Base-by-base conservation (phyloP, 1,140 invertebrate species). In the Zaprionus gabonicus region DNA sequence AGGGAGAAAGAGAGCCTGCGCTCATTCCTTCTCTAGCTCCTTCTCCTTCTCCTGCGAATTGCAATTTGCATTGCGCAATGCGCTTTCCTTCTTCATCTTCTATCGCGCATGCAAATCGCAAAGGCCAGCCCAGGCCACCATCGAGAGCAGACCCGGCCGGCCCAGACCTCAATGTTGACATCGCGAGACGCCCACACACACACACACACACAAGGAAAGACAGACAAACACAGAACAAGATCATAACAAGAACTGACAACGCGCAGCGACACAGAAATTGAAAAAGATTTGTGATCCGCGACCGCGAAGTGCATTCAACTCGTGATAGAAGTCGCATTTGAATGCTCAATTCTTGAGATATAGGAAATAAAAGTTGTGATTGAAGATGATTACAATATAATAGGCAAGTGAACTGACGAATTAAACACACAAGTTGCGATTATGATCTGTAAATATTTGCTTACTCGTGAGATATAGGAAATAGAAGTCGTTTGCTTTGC, bases 31-130 rank as follows among this genome's bases (percentile, higher is more conserved):
- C 23, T 23, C 23, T 2, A 1, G 1, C 23, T 23, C 23, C 23
- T 1, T 23, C 23, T 23, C 23, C 23, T 23, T 23, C 23, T 23
- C 23, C 23, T 23, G 23, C 23, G 2, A 23, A 23, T 23, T 34
- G 63, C 28, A 57, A 63, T 64, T 65, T 83, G 58, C 70, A 80
- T 87, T 87, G 83, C 80, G 82, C 83, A 82, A 86, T 71, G 80
- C 70, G 57, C 56, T 82, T 79, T 79, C 60, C 76, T 74, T 55
- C 76, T 66, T 65, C 53, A 51, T 13, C 57, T 65, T 46, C 51
- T 28, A 65, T 25, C 41, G 41, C 31, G 51, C 59, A 70, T 75
- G 72, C 72, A 38, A 74, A 75, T 75, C 51, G 25, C 25, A 10
- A 34, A 34, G 31, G 2, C 57, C 6, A 4, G 34, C n/a, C 51